These are phyloP conservation scores for Hiodon tergisus DNA, from an alignment of 2,113 vertebrate species.

Conservation along the genomic window DNA sequence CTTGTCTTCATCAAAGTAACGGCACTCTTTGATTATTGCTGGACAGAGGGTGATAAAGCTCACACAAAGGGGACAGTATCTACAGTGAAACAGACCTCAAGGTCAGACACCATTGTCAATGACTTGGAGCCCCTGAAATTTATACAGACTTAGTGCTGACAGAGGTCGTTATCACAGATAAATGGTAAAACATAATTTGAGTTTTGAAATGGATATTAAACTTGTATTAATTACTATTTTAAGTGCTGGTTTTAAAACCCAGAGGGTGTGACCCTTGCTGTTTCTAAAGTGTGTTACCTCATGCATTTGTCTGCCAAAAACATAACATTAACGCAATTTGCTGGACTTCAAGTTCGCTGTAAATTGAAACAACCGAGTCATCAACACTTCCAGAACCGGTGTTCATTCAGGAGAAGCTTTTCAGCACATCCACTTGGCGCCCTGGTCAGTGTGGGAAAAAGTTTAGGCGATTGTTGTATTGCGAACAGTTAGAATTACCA, in stretches of 20 bases:
- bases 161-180: constrained; percentile 46
- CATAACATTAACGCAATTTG: neutral
- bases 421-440: no score
- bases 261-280: constrained; percentile 51
- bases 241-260: constrained; percentile 62
- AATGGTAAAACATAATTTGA: constrained; percentile 60
- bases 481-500: no score
- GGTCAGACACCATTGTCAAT: constrained; percentile 23
- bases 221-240: constrained; percentile 64
- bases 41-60: neutral
- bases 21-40: neutral
- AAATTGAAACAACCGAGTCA: constrained; percentile 2
- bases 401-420: no score
- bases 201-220: constrained; percentile 55
- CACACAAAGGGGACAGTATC: no score
- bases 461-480: no score
- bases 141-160: constrained; percentile 55
- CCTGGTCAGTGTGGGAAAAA: no score
- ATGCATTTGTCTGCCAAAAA: constrained; percentile 53
- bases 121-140: constrained; percentile 45
- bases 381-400: no score
- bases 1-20: neutral
- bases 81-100: no score
- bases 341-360: neutral
- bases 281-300: constrained; percentile 53